Evolutionary conservation across 2,113 vertebrate genomes (phyloP).

Genomic region (Oreocharis arfaki): DNA sequence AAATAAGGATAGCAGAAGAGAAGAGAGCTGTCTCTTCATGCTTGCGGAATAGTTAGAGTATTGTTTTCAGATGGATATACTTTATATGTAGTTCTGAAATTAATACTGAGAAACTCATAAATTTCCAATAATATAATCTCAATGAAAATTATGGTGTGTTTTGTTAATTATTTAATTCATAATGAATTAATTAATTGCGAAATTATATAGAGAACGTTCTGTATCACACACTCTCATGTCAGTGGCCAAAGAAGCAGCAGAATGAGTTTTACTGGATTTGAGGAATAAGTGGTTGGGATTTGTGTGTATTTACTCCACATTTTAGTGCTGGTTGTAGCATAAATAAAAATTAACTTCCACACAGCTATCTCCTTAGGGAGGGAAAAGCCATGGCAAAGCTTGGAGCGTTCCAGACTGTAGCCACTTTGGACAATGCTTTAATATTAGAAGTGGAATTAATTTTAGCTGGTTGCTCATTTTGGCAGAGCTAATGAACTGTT

Average conservation of each 20-base stretch:
- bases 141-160: neutral
- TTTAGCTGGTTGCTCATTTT: neutral
- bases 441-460: neutral
- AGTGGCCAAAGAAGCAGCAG: neutral
- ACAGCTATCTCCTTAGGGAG: neutral
- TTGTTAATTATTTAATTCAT: neutral
- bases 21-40: neutral
- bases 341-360: neutral
- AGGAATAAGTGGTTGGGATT: neutral
- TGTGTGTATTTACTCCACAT: neutral
- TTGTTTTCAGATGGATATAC: neutral
- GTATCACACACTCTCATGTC: neutral
- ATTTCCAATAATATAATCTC: too few species aligned
- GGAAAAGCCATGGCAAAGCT: neutral
- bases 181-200: neutral
- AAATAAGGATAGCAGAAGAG: neutral
- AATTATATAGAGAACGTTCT: neutral
- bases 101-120: rapidly evolving
- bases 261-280: neutral
- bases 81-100: neutral
- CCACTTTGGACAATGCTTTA: neutral
- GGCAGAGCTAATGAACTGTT: neutral
- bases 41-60: neutral
- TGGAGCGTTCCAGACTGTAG: rapidly evolving
- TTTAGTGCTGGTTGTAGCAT: neutral